phyloP scores from a whole-genome alignment of 1,140 invertebrate species.

The Drosophila tsacasi region DNA sequence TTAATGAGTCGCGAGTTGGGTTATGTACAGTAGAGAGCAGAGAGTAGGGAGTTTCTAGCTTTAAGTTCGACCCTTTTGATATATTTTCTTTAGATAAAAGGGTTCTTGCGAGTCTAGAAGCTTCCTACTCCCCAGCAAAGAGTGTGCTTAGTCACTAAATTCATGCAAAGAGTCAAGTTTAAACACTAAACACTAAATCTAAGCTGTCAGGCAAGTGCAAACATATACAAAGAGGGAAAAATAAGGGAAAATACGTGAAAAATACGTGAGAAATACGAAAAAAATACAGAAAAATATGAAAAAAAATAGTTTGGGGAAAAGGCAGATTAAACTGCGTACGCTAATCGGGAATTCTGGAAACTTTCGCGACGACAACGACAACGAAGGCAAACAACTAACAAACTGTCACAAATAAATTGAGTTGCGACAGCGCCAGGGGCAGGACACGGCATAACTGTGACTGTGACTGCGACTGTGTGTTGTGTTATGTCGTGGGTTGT shows the following conservation, averaged over 20 bases:
- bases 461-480: conserved; percentile 11
- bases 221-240: not conserved
- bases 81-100: too few relatives aligned
- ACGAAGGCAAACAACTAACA: conserved; percentile 38
- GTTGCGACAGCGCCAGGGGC: conserved; percentile 23
- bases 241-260: too few relatives aligned
- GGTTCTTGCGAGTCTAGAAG: not conserved
- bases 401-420: conserved; percentile 70
- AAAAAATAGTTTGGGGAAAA: conserved; percentile 1
- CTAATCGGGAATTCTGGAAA: conserved; percentile 39
- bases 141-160: conserved; percentile 9
- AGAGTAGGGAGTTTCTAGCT: not conserved
- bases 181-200: conserved; percentile 15
- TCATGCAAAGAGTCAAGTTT: conserved; percentile 12
- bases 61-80: too few relatives aligned
- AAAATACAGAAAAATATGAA: not conserved
- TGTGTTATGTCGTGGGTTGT: not conserved
- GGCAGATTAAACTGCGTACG: conserved; percentile 18
- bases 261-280: not conserved
- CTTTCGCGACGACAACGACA: conserved; percentile 21
- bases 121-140: not conserved
- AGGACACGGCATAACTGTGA: conserved; percentile 18
- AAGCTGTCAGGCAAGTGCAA: conserved; percentile 26
- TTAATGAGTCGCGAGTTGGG: conserved; percentile 32
- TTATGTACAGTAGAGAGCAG: conserved; percentile 17